Evolutionary conservation across 2,113 vertebrate species (phyloP), one percentile per base, ranked within the genome.

Genomic region (Zingel zingel): DNA sequence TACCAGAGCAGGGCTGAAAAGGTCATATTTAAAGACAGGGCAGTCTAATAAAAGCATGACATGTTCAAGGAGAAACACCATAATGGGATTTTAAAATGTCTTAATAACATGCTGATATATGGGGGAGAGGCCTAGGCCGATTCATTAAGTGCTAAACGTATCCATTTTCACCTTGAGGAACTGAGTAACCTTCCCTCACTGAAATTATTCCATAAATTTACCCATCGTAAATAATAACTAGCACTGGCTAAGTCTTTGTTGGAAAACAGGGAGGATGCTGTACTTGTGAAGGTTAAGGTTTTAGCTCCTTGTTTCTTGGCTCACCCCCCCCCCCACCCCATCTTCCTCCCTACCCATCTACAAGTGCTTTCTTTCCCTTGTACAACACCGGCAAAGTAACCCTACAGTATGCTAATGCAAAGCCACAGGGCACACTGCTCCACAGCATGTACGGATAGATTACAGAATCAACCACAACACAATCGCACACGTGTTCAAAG

Each of bases 21-120:
- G 95, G 94, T 96, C 95, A 95, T 90, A 91, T 96, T 96, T 96
- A 96, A 96, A 96, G 95, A 95, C 94, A 94, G 93, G 93, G 92
- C 94, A 94, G 91, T 90, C 89, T 92, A 93, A 96, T 96, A 96
- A 96, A 96, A 95, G 94, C 93, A 89, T 94, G 95, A 93, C 93
- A 95, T 93, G 94, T 95, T 96, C 96, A 96, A 96, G 96, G 95
- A 96, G 96, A 96, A 95, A 95, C 95, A 95, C 93, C 92, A 95
- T 96, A 96, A 96, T 96, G 94, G 94, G 94, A 95, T 96, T 96
- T 96, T 95, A 96, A 96, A 96, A 95, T 81, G 95, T 95, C 95
- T 96, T 96, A 96, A 96, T 96, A 96, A 96, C 94, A 96, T 95
- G 94, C 95, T 96, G 95, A 96, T 95, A 96, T 96, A 96, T 95